Conservation (phyloP, 2,113 vertebrate genomes). For the Arizona elegans region DNA sequence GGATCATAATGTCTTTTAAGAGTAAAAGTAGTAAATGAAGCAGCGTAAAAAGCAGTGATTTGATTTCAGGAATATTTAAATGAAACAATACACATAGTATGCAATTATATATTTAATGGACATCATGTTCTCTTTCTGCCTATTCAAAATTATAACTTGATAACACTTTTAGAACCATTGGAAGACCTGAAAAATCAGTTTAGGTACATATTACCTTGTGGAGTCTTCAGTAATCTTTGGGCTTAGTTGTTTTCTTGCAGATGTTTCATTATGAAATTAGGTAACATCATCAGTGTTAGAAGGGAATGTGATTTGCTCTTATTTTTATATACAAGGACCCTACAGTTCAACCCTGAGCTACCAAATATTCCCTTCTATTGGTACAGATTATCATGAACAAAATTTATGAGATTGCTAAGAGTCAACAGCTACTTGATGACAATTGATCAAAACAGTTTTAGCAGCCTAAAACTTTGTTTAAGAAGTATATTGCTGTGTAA, state of each 20-base stretch:
- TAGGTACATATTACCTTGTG: background rate
- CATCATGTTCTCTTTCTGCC: background rate
- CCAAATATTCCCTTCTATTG: background rate
- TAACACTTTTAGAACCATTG: background rate
- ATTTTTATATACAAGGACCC: background rate
- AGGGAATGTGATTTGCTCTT: background rate
- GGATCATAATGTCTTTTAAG: background rate
- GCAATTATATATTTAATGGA: background rate
- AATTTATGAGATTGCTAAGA: background rate
- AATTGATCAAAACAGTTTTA: background rate
- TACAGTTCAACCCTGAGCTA: background rate
- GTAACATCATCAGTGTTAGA: background rate
- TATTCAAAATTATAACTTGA: background rate
- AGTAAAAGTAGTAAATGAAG: background rate
- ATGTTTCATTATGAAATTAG: background rate
- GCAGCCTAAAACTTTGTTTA: background rate
- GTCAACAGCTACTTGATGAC: background rate
- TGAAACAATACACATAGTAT: background rate
- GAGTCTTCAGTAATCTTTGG: background rate
- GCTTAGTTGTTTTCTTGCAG: background rate
- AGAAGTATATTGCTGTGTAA: background rate
- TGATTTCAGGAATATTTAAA: background rate
- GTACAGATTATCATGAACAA: background rate
- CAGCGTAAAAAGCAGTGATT: background rate
- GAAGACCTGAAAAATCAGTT: background rate